Evolutionary conservation across 2,113 vertebrate genomes (phyloP).

Genomic region (Todiramphus saurophagus): DNA sequence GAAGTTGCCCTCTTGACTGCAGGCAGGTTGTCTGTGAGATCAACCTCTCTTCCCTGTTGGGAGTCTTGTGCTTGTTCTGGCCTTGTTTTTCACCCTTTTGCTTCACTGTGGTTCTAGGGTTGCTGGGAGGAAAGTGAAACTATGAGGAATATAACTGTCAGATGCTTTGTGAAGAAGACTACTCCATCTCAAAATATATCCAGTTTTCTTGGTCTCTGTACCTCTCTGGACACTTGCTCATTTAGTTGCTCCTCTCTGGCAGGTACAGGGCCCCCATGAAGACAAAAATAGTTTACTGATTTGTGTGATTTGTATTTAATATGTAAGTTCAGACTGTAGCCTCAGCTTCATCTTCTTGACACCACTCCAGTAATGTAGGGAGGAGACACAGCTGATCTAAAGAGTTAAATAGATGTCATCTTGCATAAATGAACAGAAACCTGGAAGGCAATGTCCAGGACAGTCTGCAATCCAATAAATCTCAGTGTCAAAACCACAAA

Average conservation of each 20-base stretch:
- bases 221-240: background rate
- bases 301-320: background rate
- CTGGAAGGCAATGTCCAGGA: background rate
- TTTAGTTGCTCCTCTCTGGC: background rate
- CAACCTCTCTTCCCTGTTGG: background rate
- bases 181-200: background rate
- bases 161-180: background rate
- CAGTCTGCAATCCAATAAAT: background rate
- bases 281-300: background rate
- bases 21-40: background rate
- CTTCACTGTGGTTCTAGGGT: background rate
- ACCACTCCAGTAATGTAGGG: background rate
- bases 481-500: background rate
- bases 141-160: background rate
- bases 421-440: background rate
- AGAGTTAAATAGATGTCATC: background rate
- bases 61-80: background rate
- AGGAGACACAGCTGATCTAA: background rate
- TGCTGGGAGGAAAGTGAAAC: background rate
- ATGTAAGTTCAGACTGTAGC: background rate
- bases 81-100: background rate
- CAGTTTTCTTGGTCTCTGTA: background rate
- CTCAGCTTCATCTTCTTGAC: background rate
- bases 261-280: background rate
- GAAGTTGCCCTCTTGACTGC: background rate